phyloP scores from a whole-genome alignment of 2,113 vertebrate genomes.

The Alaudala cheleensis region DNA sequence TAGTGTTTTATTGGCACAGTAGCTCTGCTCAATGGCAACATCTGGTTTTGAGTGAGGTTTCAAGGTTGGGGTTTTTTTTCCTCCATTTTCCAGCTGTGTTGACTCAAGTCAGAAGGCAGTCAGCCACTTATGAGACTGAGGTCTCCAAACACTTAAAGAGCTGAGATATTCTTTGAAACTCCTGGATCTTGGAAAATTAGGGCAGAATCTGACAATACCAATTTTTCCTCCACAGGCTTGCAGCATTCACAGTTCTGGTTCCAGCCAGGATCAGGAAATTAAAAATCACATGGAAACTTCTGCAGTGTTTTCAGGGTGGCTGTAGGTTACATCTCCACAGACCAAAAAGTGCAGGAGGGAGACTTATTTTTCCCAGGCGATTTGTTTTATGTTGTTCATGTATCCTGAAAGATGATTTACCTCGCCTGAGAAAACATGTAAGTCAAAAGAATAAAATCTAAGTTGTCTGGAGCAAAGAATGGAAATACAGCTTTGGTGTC shows the following conservation, averaged over 20 bases:
- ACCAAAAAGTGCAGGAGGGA: background rate
- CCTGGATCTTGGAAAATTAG: constrained; percentile 49
- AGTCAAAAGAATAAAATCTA: background rate
- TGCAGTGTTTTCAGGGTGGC: background rate
- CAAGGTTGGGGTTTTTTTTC: background rate
- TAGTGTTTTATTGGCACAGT: constrained; percentile 46
- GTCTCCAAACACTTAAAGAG: constrained; percentile 40
- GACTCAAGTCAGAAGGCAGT: constrained; percentile 44
- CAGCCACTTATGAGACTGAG: constrained; percentile 24
- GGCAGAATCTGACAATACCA: constrained; percentile 55
- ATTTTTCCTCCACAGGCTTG: constrained; percentile 26
- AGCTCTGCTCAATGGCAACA: constrained; percentile 49
- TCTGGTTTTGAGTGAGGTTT: constrained; percentile 50
- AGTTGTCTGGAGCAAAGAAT: background rate
- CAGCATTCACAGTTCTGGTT: constrained; percentile 6
- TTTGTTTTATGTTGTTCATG: background rate
- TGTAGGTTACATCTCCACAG: background rate
- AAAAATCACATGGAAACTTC: constrained; percentile 39
- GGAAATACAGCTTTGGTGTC: constrained; percentile 5
- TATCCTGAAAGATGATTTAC: background rate
- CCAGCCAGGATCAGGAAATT: constrained; percentile 51
- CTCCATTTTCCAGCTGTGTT: constrained; percentile 55
- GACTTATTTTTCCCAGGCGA: background rate
- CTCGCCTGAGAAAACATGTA: background rate
- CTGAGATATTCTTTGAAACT: constrained; percentile 44